Conservation (phyloP, 2,888 invertebrate species). For the Polyploca ridens region DNA sequence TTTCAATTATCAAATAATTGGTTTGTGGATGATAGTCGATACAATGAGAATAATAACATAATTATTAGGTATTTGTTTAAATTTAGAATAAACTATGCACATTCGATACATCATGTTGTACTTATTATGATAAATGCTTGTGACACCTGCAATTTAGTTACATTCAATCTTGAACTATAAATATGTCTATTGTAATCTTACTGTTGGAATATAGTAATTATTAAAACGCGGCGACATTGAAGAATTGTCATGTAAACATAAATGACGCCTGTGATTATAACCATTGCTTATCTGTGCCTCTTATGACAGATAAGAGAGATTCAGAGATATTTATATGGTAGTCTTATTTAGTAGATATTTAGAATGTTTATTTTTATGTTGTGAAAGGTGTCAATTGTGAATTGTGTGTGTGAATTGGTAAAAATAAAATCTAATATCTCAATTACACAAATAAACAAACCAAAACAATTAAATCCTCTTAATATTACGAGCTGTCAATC, state of each 20-base stretch:
- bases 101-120: no score
- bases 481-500: constrained; percentile 37
- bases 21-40: no score
- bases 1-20: no score
- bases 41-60: no score
- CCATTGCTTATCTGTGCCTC: constrained; percentile 30
- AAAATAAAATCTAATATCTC: no score
- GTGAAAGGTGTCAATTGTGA: background rate
- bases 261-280: constrained; percentile 14
- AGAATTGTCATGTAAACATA: constrained; percentile 46
- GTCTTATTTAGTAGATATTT: constrained; percentile 13
- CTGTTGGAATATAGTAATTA: constrained; percentile 25
- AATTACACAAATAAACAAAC: constrained; percentile 3
- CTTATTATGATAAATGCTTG: background rate
- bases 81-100: no score
- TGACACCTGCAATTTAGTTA: background rate
- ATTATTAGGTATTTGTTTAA: no score
- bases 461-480: constrained; percentile 31
- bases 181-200: background rate
- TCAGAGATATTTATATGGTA: constrained; percentile 31
- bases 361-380: background rate
- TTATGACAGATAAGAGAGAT: constrained; percentile 36
- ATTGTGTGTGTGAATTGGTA: no score
- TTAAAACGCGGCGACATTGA: constrained; percentile 35
- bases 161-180: background rate